phyloP scores from a whole-genome alignment of 2,797 vertebrate species.

The Echeneis naucrates region DNA sequence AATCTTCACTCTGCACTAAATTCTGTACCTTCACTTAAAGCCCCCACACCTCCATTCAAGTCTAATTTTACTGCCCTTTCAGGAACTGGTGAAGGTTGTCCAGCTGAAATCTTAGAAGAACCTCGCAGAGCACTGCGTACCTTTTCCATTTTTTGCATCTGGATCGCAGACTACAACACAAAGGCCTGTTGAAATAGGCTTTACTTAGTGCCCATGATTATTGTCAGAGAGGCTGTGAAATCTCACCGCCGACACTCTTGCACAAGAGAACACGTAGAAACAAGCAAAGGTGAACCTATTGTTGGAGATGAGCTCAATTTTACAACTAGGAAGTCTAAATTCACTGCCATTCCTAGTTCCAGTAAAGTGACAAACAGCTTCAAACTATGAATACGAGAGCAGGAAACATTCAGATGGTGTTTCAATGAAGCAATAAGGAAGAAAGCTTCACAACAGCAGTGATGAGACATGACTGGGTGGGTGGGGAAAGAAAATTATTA shows the following conservation, averaged over 20 bases:
- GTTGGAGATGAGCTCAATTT: too few relatives aligned
- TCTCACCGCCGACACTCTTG: too few relatives aligned
- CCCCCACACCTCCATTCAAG: slow-evolving; percentile 7
- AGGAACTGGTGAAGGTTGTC: slow-evolving; percentile 4
- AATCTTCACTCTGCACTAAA: slow-evolving; percentile 8
- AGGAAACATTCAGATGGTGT: background rate
- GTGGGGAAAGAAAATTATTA: too few relatives aligned
- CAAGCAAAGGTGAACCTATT: too few relatives aligned
- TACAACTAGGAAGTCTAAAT: background rate
- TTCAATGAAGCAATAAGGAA: background rate
- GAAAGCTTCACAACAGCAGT: background rate
- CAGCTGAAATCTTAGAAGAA: slow-evolving; percentile 51
- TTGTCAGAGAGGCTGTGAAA: too few relatives aligned
- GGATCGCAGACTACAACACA: background rate
- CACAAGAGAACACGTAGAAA: too few relatives aligned
- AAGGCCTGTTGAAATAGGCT: background rate
- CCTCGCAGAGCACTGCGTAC: background rate
- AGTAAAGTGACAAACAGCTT: too few relatives aligned
- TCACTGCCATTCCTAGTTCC: background rate
- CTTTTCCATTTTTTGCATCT: background rate
- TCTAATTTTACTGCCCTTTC: slow-evolving; percentile 34
- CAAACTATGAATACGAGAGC: too few relatives aligned
- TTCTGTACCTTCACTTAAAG: slow-evolving; percentile 26
- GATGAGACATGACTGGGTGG: background rate
- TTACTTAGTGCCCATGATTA: background rate